These are phyloP conservation scores for Enteromius argenteus DNA, from an alignment of 2,797 vertebrate genomes.

Conservation along the genomic window DNA sequence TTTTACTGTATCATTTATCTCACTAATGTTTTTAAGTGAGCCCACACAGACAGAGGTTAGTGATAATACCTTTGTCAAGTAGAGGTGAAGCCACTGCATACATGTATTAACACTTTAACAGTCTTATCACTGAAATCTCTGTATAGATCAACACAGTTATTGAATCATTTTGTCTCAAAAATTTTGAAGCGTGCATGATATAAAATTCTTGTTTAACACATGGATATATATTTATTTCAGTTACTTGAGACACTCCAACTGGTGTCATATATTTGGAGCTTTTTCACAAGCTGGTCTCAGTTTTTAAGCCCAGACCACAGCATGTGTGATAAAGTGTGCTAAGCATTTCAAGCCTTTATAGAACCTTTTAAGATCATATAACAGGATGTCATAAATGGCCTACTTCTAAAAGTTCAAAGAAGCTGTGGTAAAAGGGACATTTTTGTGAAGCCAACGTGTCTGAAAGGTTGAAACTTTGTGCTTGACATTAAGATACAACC, in stretches of 20 bases:
- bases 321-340: slow-evolving; percentile 40
- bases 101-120: not conserved
- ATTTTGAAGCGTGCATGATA: not conserved
- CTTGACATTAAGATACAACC: not conserved
- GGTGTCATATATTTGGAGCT: not conserved
- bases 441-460: slow-evolving; percentile 19
- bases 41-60: not conserved
- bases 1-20: not conserved
- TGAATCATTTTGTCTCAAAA: not conserved
- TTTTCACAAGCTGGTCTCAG: slow-evolving; percentile 27
- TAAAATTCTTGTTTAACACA: not conserved
- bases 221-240: not conserved
- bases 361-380: slow-evolving; percentile 35
- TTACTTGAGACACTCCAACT: slow-evolving; percentile 6
- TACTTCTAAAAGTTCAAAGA: slow-evolving; percentile 34
- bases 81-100: not conserved
- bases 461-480: slow-evolving; percentile 18
- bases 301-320: slow-evolving; percentile 27
- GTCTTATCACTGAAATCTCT: not conserved
- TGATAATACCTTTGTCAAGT: not conserved
- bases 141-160: not conserved
- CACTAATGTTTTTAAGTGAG: slow-evolving; percentile 13
- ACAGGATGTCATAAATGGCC: slow-evolving; percentile 45
- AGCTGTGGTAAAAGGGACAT: slow-evolving; percentile 31
- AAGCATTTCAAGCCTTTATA: slow-evolving; percentile 41